These are phyloP conservation scores for Scopus umbretta DNA, from an alignment of 2,113 vertebrate species.

Conservation along the genomic window DNA sequence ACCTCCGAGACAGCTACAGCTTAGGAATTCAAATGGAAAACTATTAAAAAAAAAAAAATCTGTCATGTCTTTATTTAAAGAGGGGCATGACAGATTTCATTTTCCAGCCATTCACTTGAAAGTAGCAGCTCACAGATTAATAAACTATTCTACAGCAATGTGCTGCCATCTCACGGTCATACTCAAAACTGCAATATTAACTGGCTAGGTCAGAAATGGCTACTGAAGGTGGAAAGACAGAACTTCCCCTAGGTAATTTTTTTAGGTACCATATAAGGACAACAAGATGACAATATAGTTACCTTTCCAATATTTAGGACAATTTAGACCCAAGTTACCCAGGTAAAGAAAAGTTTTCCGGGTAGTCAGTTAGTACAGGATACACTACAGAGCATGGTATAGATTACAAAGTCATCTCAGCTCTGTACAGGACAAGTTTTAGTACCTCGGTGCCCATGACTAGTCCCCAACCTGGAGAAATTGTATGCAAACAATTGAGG, in stretches of 20 bases:
- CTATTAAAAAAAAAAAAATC: neutral
- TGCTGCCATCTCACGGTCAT: constrained; percentile 61
- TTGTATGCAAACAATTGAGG: fast-evolving
- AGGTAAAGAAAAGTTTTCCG: neutral
- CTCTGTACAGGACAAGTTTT: neutral
- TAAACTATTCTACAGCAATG: neutral
- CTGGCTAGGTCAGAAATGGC: neutral
- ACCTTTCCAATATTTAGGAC: neutral
- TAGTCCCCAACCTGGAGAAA: neutral
- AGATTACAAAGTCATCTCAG: neutral
- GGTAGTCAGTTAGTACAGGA: neutral
- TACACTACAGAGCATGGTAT: neutral
- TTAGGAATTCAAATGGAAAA: neutral
- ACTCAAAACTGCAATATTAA: neutral
- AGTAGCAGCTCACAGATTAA: neutral
- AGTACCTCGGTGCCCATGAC: fast-evolving
- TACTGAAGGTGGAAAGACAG: neutral
- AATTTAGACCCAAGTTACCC: neutral
- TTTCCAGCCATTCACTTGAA: neutral
- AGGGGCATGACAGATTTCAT: neutral
- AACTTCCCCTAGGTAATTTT: too few relatives aligned
- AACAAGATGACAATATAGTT: neutral
- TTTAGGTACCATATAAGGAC: neutral
- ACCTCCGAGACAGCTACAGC: neutral
- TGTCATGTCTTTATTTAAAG: neutral